Evolutionary conservation across 2,797 vertebrate genomes (phyloP).

Genomic region (Scarus forsteni): DNA sequence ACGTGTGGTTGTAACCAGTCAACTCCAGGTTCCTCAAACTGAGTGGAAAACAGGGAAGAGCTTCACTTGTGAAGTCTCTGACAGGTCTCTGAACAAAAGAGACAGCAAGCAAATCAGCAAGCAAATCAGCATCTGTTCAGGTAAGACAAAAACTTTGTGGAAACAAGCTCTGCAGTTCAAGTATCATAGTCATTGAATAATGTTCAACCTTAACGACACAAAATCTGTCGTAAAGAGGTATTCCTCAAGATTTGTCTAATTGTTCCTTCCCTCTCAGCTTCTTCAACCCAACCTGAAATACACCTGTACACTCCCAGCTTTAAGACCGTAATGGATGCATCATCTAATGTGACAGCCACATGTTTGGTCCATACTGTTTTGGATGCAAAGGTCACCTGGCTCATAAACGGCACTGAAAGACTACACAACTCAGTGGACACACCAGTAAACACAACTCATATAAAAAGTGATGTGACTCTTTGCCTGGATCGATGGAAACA

Average conservation of each 20-base stretch:
- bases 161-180: no score
- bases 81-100: neutral
- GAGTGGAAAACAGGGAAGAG: conserved; percentile 65
- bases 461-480: conserved; percentile 39
- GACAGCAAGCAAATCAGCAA: neutral
- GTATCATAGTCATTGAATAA: no score
- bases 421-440: accelerated
- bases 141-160: no score
- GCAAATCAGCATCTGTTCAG: conserved; percentile 68
- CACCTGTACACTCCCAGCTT: conserved; percentile 60
- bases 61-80: conserved; percentile 68
- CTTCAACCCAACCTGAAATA: conserved; percentile 7
- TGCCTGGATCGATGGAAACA: conserved; percentile 16
- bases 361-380: conserved; percentile 56
- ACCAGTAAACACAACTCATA: neutral
- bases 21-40: conserved; percentile 34
- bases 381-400: conserved; percentile 48
- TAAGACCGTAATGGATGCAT: conserved; percentile 12
- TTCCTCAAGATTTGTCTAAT: no score
- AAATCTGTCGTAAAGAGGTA: no score
- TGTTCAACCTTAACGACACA: no score
- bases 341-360: conserved; percentile 7
- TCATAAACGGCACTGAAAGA: neutral
- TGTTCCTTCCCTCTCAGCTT: neutral
- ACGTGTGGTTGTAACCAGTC: conserved; percentile 61